Evolutionary conservation across 2,888 invertebrate genomes (phyloP).

Genomic region (Eulithis prunata): DNA sequence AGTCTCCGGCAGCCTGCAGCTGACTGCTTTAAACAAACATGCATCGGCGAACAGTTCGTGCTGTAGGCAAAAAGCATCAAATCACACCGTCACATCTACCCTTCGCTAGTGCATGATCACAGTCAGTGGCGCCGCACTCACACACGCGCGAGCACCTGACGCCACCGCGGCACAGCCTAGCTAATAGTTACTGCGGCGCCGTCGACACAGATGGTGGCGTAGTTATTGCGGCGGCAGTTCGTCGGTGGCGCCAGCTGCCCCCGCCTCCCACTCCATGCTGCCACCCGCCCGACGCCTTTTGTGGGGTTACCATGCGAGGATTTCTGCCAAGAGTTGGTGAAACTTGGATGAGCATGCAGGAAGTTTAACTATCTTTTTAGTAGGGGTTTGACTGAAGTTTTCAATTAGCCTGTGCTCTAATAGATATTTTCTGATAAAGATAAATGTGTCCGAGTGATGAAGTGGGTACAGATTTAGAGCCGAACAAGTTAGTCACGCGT

Average conservation of each 20-base stretch:
- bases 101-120: slow-evolving; percentile 41
- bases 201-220: slow-evolving; percentile 16
- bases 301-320: slow-evolving; percentile 49
- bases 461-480: too few species aligned
- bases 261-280: slow-evolving; percentile 43
- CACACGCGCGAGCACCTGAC: slow-evolving; percentile 80
- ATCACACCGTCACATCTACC: slow-evolving; percentile 43
- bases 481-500: too few species aligned
- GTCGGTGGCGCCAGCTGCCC: slow-evolving; percentile 73
- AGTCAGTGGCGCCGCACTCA: slow-evolving; percentile 78
- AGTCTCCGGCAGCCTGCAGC: background rate
- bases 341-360: background rate
- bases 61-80: slow-evolving; percentile 30
- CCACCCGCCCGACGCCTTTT: slow-evolving; percentile 47
- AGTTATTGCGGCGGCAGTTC: slow-evolving; percentile 27
- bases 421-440: too few species aligned
- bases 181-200: slow-evolving; percentile 28
- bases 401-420: too few species aligned
- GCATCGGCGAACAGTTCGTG: background rate
- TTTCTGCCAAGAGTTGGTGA: slow-evolving; percentile 38
- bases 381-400: background rate
- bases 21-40: background rate
- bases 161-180: slow-evolving; percentile 54
- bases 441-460: too few species aligned
- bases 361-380: background rate